Conservation (phyloP, 2,797 vertebrate genomes). For the Cephalopachus bancanus region DNA sequence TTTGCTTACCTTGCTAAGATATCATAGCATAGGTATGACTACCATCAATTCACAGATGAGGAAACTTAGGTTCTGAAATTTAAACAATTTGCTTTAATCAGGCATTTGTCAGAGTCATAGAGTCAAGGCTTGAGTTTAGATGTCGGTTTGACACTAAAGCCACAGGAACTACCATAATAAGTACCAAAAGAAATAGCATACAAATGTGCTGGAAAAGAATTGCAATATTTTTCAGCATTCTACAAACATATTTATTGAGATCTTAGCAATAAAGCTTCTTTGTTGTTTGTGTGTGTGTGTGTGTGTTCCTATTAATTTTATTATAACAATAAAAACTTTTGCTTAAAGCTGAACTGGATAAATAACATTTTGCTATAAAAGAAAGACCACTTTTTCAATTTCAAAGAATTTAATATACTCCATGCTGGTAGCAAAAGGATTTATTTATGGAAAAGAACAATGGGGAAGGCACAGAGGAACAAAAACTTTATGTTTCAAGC, state of each 20-base stretch:
- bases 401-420: background rate
- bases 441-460: background rate
- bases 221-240: background rate
- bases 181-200: background rate
- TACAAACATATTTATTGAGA: background rate
- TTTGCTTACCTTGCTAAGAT: background rate
- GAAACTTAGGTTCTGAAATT: slow-evolving; percentile 34
- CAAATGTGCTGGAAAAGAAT: background rate
- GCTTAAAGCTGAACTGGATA: background rate
- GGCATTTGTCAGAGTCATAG: background rate
- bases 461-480: background rate
- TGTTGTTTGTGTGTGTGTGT: background rate
- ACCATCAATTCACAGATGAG: background rate
- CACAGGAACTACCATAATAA: background rate
- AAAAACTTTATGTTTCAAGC: background rate
- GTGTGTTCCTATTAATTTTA: background rate
- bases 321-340: background rate
- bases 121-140: background rate
- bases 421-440: background rate
- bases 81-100: background rate
- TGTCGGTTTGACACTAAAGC: background rate
- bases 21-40: background rate
- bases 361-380: slow-evolving; percentile 29
- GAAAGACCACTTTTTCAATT: background rate
- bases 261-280: background rate